A percentile compares a stretch with the other conserved stretches of the same genome.
Conservation (phyloP, 2,888 invertebrate species). For the Drosophila hamatofila region DNA sequence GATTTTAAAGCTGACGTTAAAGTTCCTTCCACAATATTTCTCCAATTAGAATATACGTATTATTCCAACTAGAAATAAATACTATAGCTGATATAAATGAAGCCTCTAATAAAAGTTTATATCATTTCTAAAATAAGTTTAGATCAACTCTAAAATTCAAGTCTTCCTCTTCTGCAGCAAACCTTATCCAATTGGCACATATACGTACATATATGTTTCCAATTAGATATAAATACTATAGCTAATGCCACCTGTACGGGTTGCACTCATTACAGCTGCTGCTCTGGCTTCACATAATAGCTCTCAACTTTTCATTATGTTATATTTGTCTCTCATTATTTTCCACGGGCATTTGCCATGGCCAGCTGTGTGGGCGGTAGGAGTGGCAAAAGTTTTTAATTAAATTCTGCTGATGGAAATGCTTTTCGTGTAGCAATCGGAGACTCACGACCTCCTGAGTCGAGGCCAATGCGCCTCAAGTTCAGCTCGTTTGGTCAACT, state of each 20-base stretch:
- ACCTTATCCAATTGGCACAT: background rate
- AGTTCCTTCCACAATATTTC: no score
- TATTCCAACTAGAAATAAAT: no score
- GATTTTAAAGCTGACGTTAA: no score
- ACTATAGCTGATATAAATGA: no score
- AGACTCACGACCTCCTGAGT: background rate
- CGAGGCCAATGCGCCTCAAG: background rate
- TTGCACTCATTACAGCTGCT: background rate
- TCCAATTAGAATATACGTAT: no score
- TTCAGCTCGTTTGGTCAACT: constrained; percentile 20
- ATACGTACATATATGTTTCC: background rate
- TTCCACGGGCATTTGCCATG: constrained; percentile 17
- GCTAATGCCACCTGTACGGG: background rate
- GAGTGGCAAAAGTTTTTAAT: constrained; percentile 56
- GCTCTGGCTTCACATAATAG: background rate
- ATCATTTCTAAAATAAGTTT: no score
- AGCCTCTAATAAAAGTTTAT: no score
- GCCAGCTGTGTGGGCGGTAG: constrained; percentile 12
- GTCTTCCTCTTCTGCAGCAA: no score
- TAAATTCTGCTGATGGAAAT: constrained; percentile 59
- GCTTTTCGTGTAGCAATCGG: constrained; percentile 37
- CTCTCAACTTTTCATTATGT: background rate
- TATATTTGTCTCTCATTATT: background rate
- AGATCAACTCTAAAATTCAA: no score
- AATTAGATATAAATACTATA: background rate